A percentile compares a stretch with the other conserved stretches of the same genome.
phyloP scores from a whole-genome alignment of 2,797 vertebrate species.

The Taeniopygia guttata region DNA sequence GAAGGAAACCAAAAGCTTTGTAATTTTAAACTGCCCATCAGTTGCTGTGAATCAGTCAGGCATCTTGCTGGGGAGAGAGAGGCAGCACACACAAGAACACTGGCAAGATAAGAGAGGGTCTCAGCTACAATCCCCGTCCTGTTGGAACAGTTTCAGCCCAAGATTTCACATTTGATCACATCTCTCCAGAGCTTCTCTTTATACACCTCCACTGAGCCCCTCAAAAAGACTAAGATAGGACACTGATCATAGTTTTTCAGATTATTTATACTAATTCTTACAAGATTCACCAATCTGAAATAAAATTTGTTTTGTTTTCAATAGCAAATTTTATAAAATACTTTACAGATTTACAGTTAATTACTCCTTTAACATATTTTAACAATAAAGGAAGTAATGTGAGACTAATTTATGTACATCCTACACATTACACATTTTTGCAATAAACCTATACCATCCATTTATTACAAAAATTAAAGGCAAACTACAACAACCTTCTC shows the following conservation, averaged over 20 bases:
- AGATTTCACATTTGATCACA: background rate
- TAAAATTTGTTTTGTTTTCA: background rate
- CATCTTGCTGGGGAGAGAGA: background rate
- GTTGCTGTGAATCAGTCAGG: conserved; percentile 19
- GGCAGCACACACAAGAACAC: background rate
- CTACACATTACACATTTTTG: background rate
- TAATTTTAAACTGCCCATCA: conserved; percentile 27
- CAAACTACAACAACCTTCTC: background rate
- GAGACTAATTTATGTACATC: background rate
- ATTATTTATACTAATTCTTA: background rate
- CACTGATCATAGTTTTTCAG: background rate
- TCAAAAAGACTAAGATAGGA: background rate
- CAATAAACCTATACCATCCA: background rate
- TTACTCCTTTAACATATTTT: background rate
- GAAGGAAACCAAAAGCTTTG: conserved; percentile 39
- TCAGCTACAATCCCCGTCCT: background rate
- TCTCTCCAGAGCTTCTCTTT: background rate
- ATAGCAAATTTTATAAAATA: background rate
- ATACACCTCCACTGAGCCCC: background rate
- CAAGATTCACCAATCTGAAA: background rate
- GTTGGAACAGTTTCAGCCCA: background rate
- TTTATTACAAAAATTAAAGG: background rate
- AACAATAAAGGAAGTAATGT: background rate
- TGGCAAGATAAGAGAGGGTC: background rate
- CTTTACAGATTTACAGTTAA: background rate